Evolutionary conservation across 2,797 vertebrate genomes (phyloP), one percentile per base, ranked within the genome.

Genomic region (Pogonophryne albipinna): DNA sequence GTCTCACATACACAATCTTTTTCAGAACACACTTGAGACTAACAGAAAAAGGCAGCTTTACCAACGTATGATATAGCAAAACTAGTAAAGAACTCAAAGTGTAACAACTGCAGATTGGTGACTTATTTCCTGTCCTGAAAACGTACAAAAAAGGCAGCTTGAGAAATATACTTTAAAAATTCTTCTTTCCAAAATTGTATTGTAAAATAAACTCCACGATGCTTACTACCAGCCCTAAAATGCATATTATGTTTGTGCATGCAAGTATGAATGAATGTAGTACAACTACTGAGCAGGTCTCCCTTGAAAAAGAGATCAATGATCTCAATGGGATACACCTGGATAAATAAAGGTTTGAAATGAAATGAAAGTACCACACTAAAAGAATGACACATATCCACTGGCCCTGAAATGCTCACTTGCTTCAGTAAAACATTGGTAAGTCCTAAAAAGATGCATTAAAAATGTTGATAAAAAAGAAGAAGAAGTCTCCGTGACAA

Each of bases 71-170:
- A 78, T 20, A 57, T 19, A 78, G 72, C 64, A 17, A 47, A 46
- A 80, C 66, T 53, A 81, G 16, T 46, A 53, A 69, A 80, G 19
- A 79, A 71, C 58, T 66, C 41, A 83, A 73, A 65, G 53, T 75
- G 13, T 79, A 85, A 88, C 77, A 79, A 42, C 68, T 74, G 86
- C 57, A 80, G 55, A 66, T 71, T 71, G 51, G 67, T 41, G 75
- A 85, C 55, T 64, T 49, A 14, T 55, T 77, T 47, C 68, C 60
- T 52, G 60, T 82, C 77, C 58, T 71, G 47, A 60, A 53, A 86
- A 74, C 15, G 66, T 79, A 82, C 45, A 84, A 85, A 85, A 27
- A 94, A 91, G 85, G 91, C 91, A 89, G 78, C 86, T 81, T 56
- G 53, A 90, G 79, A 85, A 86, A 76, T 58, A n/a, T 74, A 57